phyloP scores from a whole-genome alignment of 2,888 invertebrate species.

The Drosophila falleni region DNA sequence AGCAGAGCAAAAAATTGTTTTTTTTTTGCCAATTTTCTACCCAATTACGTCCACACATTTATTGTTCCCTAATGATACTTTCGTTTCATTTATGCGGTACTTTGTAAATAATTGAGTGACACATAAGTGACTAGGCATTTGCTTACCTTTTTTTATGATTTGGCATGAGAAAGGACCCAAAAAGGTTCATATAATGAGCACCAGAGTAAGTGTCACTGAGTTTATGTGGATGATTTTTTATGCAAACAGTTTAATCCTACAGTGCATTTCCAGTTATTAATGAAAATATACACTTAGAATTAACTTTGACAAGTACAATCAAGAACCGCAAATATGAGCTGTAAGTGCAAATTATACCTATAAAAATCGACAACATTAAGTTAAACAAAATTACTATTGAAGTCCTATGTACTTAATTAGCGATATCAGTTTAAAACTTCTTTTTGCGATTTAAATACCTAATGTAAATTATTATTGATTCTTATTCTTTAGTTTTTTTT shows the following conservation, averaged over 20 bases:
- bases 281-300: conserved; percentile 44
- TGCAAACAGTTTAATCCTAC: conserved; percentile 47
- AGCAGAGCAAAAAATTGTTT: not conserved
- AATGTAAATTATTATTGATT: too few relatives aligned
- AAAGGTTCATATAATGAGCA: conserved; percentile 44
- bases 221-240: conserved; percentile 71
- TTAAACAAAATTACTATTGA: too few relatives aligned
- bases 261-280: conserved; percentile 41
- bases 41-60: conserved; percentile 34
- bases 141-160: conserved; percentile 22
- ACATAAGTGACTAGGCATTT: conserved; percentile 62
- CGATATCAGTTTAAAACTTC: too few relatives aligned
- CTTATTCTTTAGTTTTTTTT: too few relatives aligned
- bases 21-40: conserved; percentile 1
- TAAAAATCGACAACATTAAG: too few relatives aligned
- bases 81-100: conserved; percentile 22
- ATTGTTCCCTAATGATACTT: conserved; percentile 35
- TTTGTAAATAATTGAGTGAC: conserved; percentile 73
- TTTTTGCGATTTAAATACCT: too few relatives aligned
- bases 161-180: conserved; percentile 20
- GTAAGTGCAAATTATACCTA: too few relatives aligned
- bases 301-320: not conserved
- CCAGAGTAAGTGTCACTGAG: conserved; percentile 70
- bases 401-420: too few relatives aligned
- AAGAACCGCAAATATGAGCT: too few relatives aligned